Evolutionary conservation across 2,113 vertebrate genomes (phyloP).

Genomic region (Ptyas mucosa): DNA sequence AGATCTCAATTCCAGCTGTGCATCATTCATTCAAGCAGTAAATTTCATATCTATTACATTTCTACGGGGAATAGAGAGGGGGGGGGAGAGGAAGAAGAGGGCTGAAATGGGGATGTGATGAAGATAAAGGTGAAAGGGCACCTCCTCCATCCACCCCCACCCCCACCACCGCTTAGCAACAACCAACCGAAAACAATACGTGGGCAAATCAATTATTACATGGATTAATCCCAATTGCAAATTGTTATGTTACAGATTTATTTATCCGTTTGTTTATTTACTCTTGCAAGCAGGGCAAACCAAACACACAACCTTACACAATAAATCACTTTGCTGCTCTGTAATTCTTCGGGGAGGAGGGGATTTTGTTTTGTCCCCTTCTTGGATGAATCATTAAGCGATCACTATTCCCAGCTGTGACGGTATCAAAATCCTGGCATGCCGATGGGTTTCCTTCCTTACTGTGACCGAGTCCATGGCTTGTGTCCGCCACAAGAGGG

Average conservation of each 20-base stretch:
- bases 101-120: too few species aligned
- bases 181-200: neutral
- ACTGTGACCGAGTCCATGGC: neutral
- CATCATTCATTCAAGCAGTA: neutral
- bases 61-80: neutral
- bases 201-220: neutral
- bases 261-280: neutral
- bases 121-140: neutral
- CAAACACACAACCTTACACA: neutral
- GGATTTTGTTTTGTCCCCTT: neutral
- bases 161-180: neutral
- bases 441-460: rapidly evolving
- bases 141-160: too few species aligned
- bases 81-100: rapidly evolving
- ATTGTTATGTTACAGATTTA: neutral
- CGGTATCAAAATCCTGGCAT: neutral
- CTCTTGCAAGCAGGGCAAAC: neutral
- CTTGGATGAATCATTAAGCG: neutral
- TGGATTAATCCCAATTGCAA: neutral
- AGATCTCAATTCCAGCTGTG: neutral
- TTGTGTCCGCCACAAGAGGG: slow-evolving; percentile 23
- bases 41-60: neutral
- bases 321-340: neutral
- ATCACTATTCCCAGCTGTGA: neutral
- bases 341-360: neutral